Evolutionary conservation across 2,888 invertebrate species (phyloP).

Genomic region (Drosophila affinis): DNA sequence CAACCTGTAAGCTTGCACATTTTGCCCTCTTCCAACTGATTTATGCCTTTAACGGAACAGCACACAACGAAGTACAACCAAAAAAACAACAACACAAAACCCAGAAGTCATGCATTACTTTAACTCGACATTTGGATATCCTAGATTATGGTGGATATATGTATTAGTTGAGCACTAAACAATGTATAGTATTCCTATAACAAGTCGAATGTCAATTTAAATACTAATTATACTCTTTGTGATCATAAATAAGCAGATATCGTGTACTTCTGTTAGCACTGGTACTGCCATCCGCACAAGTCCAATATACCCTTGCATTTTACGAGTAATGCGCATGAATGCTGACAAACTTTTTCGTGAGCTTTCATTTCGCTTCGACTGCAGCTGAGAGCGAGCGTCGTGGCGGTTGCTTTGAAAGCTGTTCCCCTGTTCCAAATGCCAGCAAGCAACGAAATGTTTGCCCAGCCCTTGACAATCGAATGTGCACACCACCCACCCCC

Average conservation of each 20-base stretch:
- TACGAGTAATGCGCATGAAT: not conserved
- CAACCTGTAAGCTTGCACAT: constrained; percentile 50
- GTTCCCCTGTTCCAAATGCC: constrained; percentile 65
- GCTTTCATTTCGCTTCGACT: constrained; percentile 54
- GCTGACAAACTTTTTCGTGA: constrained; percentile 40
- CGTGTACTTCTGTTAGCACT: not conserved
- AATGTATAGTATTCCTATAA: too few species aligned
- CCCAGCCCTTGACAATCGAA: constrained; percentile 66
- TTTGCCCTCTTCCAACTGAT: constrained; percentile 46
- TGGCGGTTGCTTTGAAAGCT: constrained; percentile 39
- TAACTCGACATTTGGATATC: not conserved
- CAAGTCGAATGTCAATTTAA: not conserved
- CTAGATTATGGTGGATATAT: not conserved
- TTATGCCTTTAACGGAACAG: constrained; percentile 43
- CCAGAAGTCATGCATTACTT: not conserved
- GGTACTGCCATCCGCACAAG: too few species aligned
- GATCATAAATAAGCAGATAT: too few species aligned
- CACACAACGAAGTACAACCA: constrained; percentile 17
- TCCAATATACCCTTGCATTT: not conserved
- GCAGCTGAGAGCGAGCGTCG: constrained; percentile 18
- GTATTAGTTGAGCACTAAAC: not conserved
- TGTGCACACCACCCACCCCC: constrained; percentile 1
- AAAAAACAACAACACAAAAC: not conserved
- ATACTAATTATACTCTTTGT: not conserved
- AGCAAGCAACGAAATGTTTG: constrained; percentile 76